These are phyloP conservation scores for Penaeus japonicus DNA, from an alignment of 1,140 invertebrate species.

Conservation along the genomic window DNA sequence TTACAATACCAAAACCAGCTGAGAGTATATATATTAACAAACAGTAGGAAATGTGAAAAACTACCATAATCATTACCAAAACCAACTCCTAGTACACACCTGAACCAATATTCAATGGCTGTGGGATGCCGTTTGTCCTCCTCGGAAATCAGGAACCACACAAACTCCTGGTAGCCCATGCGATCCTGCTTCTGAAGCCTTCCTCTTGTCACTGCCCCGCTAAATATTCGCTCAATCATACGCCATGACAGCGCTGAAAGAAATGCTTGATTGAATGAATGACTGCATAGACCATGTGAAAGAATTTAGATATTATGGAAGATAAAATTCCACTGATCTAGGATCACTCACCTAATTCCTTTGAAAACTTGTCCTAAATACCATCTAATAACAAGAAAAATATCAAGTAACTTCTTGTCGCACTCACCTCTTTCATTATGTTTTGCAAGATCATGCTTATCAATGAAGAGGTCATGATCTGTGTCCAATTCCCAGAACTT, in stretches of 20 bases:
- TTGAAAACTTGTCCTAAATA: background rate
- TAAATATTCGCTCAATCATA: constrained; percentile 98
- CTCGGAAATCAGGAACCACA: constrained; percentile 98
- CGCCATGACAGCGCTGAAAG: constrained; percentile 86
- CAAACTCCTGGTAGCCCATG: constrained; percentile 98
- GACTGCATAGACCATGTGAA: background rate
- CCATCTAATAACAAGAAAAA: background rate
- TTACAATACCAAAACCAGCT: no score
- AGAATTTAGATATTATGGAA: background rate
- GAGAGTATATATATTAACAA: no score
- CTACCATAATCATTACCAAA: no score
- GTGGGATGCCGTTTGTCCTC: constrained; percentile 98
- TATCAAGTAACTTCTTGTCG: constrained; percentile 29
- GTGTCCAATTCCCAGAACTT: constrained; percentile 99
- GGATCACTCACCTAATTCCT: background rate
- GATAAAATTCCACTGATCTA: background rate
- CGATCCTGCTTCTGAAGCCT: constrained; percentile 70
- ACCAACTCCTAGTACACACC: constrained; percentile 65
- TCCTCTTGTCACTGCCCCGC: constrained; percentile 90
- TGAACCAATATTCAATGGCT: constrained; percentile 91
- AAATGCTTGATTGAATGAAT: background rate
- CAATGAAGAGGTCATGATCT: constrained; percentile 97
- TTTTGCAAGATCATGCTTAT: constrained; percentile 87
- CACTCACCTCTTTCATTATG: constrained; percentile 93
- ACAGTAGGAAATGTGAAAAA: no score